Percentiles rank a stretch among this genome's conserved stretches.
Evolutionary conservation across 2,113 vertebrate genomes (phyloP).

Genomic region (Prietella phreatophila): DNA sequence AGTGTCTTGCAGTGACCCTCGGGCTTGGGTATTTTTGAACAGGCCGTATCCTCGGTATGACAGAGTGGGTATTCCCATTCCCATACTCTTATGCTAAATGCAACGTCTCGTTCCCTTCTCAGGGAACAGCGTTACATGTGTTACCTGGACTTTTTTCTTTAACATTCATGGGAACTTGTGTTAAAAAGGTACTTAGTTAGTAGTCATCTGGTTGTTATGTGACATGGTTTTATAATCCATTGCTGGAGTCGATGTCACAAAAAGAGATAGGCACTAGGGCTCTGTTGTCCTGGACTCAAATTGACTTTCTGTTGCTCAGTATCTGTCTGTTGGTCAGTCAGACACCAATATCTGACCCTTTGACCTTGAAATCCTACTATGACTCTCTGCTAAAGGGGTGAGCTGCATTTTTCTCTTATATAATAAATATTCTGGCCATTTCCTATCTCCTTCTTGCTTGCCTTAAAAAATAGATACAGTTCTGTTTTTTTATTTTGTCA

Average conservation of each 20-base stretch:
- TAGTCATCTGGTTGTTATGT: not conserved
- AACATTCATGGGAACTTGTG: not conserved
- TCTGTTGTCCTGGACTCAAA: not conserved
- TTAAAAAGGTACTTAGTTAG: not conserved
- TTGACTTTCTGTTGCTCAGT: constrained; percentile 7
- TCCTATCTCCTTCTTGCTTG: not conserved
- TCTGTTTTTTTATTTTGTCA: constrained; percentile 11
- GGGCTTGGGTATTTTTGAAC: no score
- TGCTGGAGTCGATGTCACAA: not conserved
- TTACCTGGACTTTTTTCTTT: no score
- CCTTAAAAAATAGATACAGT: constrained; percentile 11
- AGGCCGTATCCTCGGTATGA: no score
- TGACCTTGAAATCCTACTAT: not conserved
- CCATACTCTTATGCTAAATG: no score
- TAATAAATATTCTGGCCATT: not conserved
- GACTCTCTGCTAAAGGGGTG: not conserved
- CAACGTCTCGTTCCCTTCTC: no score
- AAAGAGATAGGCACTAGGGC: not conserved
- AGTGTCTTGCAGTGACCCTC: no score
- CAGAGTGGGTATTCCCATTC: no score
- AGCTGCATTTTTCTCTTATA: not conserved
- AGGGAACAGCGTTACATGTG: no score
- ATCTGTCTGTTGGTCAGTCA: not conserved
- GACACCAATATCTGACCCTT: not conserved
- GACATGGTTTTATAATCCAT: not conserved